Conservation (phyloP, 64 coral and sea anemone species). For the Platygyra sinensis region DNA sequence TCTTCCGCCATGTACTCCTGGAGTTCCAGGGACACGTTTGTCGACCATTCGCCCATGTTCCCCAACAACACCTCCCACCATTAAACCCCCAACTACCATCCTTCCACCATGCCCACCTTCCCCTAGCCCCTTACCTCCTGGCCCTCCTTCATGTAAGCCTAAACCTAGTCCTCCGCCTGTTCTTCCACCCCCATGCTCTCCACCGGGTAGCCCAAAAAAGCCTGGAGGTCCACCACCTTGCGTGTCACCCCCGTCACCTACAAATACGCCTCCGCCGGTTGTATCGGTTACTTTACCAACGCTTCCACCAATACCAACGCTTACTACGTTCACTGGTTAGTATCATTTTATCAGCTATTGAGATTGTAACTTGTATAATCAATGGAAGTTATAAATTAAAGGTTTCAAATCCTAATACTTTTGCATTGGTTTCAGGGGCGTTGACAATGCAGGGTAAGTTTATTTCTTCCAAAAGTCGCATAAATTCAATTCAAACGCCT, state of each 20-base stretch:
- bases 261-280: background rate
- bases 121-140: background rate
- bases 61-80: background rate
- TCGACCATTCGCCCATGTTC: background rate
- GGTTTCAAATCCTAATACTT: background rate
- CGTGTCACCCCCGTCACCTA: background rate
- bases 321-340: background rate
- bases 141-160: background rate
- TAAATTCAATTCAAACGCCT: too few relatives aligned
- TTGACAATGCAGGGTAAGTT: constrained; percentile 4
- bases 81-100: background rate
- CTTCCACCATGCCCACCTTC: constrained; percentile 39
- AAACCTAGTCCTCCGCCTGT: background rate
- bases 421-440: background rate
- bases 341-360: background rate
- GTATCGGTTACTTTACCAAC: constrained; percentile 21
- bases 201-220: background rate
- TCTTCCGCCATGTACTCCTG: constrained; percentile 8
- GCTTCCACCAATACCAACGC: background rate
- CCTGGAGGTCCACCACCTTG: background rate
- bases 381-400: background rate
- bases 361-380: too few relatives aligned
- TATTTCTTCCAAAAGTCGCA: background rate
- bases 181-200: background rate
- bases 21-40: background rate